Conservation (phyloP, 2,113 vertebrate genomes). For the Oceanites oceanicus region DNA sequence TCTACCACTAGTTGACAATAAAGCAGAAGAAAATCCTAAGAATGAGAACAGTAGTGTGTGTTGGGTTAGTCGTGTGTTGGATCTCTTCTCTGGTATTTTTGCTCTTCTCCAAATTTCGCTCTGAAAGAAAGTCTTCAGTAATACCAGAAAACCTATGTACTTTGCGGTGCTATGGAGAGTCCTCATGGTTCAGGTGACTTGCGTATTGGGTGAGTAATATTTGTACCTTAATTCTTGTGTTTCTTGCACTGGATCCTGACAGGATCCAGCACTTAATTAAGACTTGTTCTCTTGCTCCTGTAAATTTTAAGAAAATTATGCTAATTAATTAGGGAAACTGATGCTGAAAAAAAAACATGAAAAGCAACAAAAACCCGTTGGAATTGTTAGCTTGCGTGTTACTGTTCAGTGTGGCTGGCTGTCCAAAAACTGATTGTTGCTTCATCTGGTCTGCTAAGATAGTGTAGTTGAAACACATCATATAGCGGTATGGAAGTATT, state of each 20-base stretch:
- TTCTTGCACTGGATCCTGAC: background rate
- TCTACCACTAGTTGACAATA: background rate
- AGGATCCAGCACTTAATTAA: background rate
- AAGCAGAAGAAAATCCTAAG: background rate
- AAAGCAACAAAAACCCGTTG: constrained; percentile 9
- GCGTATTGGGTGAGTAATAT: background rate
- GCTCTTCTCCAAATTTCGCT: background rate
- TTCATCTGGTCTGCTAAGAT: constrained; percentile 66
- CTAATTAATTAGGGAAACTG: background rate
- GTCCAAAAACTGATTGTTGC: constrained; percentile 61
- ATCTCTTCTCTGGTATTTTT: background rate
- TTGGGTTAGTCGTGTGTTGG: background rate
- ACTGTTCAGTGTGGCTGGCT: constrained; percentile 50
- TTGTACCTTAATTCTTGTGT: background rate
- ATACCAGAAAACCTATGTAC: no score
- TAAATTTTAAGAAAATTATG: constrained; percentile 4
- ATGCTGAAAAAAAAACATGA: background rate
- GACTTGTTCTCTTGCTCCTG: background rate
- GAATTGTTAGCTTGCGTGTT: constrained; percentile 43
- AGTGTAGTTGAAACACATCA: constrained; percentile 62
- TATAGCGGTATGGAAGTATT: constrained; percentile 34
- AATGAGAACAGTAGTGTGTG: background rate
- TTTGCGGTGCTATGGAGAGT: background rate
- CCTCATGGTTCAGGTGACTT: background rate
- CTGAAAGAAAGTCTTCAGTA: background rate